phyloP scores from a whole-genome alignment of 2,797 vertebrate species.

The Lepilemur ruficaudatus region DNA sequence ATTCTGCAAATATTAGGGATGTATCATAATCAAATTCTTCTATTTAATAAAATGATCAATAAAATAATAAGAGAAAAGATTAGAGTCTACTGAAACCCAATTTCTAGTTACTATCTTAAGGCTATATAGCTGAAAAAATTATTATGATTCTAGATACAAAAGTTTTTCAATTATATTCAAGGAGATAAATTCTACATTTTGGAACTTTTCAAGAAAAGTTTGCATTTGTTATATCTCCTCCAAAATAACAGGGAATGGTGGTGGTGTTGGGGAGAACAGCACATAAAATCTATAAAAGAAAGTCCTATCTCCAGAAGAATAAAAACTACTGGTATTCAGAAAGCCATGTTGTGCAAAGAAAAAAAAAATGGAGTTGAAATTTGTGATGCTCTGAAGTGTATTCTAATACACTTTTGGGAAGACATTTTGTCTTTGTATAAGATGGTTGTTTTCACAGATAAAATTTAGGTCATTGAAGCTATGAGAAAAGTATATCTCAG shows the following conservation, averaged over 20 bases:
- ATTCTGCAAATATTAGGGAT: conserved; percentile 14
- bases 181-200: not conserved
- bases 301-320: not conserved
- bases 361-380: not conserved
- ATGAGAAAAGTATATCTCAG: not conserved
- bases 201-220: not conserved
- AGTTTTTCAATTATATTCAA: not conserved
- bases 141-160: conserved; percentile 11
- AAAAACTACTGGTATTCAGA: not conserved
- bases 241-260: not conserved
- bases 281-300: not conserved
- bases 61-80: conserved; percentile 42
- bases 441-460: not conserved
- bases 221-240: not conserved
- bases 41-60: conserved; percentile 27
- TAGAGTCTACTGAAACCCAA: conserved; percentile 2
- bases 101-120: conserved; percentile 8
- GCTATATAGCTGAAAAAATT: not conserved
- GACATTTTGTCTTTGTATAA: not conserved
- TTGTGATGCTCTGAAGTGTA: not conserved
- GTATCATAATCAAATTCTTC: not conserved
- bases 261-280: too few relatives aligned
- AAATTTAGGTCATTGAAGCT: not conserved
- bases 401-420: not conserved
- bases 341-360: not conserved